phyloP scores from a whole-genome alignment of 2,888 invertebrate genomes.

The Cosmopolites sordidus region DNA sequence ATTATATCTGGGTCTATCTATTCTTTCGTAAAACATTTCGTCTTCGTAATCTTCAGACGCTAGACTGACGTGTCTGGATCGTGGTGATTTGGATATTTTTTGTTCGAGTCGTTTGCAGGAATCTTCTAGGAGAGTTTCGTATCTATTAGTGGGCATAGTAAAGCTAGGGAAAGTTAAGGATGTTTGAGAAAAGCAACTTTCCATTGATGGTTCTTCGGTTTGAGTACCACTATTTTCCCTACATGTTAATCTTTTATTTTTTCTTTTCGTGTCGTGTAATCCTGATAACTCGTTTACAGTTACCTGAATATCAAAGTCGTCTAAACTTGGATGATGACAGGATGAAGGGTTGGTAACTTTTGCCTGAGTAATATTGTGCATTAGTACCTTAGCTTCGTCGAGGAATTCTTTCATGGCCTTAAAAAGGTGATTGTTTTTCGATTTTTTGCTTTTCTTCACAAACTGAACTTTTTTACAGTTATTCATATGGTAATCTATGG shows the following conservation, averaged over 20 bases:
- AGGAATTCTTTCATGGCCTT: constrained; percentile 47
- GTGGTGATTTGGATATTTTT: constrained; percentile 33
- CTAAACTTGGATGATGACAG: constrained; percentile 21
- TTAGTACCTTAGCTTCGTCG: constrained; percentile 46
- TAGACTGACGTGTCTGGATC: constrained; percentile 20
- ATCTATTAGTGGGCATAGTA: constrained; percentile 41
- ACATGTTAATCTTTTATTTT: not conserved
- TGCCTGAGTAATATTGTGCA: constrained; percentile 38
- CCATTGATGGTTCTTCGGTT: constrained; percentile 17
- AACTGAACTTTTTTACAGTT: constrained; percentile 40
- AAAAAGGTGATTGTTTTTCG: constrained; percentile 38
- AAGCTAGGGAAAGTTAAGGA: constrained; percentile 19
- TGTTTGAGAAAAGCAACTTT: constrained; percentile 22
- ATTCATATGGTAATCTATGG: constrained; percentile 36
- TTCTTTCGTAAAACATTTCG: constrained; percentile 8
- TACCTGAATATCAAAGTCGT: constrained; percentile 42
- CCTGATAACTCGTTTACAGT: constrained; percentile 39
- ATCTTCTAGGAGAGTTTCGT: constrained; percentile 41
- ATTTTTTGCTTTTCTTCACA: constrained; percentile 7
- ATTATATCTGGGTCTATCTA: constrained; percentile 20
- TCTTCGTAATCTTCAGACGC: constrained; percentile 21
- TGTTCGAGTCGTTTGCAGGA: constrained; percentile 44
- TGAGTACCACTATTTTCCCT: constrained; percentile 20
- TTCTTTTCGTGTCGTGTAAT: constrained; percentile 17
- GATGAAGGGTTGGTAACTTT: not conserved